Percentiles rank a stretch among this genome's conserved stretches.
phyloP scores from a whole-genome alignment of 1,140 invertebrate species.

The Drosophila arizonae region DNA sequence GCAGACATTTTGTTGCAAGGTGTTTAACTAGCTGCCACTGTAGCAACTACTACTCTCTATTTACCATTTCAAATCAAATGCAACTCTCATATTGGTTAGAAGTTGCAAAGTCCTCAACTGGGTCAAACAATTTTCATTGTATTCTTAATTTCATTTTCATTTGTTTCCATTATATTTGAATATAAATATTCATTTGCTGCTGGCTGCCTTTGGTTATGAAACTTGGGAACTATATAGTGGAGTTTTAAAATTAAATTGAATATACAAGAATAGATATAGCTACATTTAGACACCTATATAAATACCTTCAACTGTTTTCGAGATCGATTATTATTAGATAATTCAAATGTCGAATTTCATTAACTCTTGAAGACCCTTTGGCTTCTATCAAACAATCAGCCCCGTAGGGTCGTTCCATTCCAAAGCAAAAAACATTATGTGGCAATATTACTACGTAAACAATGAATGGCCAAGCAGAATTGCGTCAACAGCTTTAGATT shows the following conservation, averaged over 20 bases:
- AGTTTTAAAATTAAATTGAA: too few species aligned
- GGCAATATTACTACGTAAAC: background rate
- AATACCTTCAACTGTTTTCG: too few species aligned
- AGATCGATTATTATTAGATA: too few species aligned
- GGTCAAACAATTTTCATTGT: background rate
- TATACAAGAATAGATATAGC: too few species aligned
- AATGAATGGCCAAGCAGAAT: background rate
- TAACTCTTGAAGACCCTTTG: too few species aligned
- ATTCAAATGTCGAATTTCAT: too few species aligned
- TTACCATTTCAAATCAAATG: slow-evolving; percentile 2
- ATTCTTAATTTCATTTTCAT: background rate
- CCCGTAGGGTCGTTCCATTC: background rate
- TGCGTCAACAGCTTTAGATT: background rate
- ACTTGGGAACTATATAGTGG: too few species aligned
- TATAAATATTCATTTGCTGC: background rate
- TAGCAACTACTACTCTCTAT: background rate
- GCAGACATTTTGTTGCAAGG: slow-evolving; percentile 29
- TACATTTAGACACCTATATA: too few species aligned
- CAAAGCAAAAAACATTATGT: background rate
- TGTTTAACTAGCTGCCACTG: slow-evolving; percentile 11
- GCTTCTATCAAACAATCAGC: too few species aligned
- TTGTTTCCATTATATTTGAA: background rate
- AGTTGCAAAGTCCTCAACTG: background rate
- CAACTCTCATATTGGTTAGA: background rate
- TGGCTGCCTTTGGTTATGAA: background rate